Evolutionary conservation across 2,888 invertebrate genomes (phyloP), one percentile per base, ranked within the genome.

Genomic region (Acanthosepion esculentum): DNA sequence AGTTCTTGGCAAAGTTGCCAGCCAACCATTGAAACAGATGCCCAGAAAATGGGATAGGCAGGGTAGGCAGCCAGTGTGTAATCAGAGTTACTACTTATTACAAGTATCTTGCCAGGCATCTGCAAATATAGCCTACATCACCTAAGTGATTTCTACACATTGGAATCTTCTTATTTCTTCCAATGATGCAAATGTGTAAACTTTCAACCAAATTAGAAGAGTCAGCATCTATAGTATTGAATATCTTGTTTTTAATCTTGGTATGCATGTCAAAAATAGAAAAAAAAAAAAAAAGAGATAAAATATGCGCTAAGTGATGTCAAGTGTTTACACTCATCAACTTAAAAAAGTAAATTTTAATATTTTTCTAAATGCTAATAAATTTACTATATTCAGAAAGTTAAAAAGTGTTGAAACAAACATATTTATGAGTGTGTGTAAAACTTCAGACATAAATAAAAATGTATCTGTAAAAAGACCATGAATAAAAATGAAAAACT

Each of bases 31-130:
- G 53, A 93, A 93, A 93, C 93, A 93, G 50, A 93, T 50, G 93
- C 93, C 93, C 93, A 50, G 48, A 53, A 93, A 50, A 93, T 50
- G 78, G 78, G 78, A 78, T 50, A 93, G 53, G 93, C n/a, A n/a
- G 50, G 53, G 93, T 53, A 93, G 53, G 93, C 93, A 93, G 53
- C 48, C 29, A 50, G 78, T 53, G 93, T 50, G 53, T 93, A 50
- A 53, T 93, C 53, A 93, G 50, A 53, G 93, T 93, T 50, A 93
- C 93, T 93, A 48, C 93, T 93, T 93, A 93, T 93, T 50, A 92
- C 48, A 48, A 48, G 93, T 93, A 48, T 48, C n/a, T 93, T 93
- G 93, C 93, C 78, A 93, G 93, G 93, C 93, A 93, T 93, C 50
- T 93, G 93, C 48, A 93, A 93, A 78, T 78, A 78, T 78, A 78